Percentiles rank a stretch among this genome's conserved stretches.
These are phyloP conservation scores for Athene noctua DNA, from an alignment of 2,113 vertebrate species.

Conservation along the genomic window DNA sequence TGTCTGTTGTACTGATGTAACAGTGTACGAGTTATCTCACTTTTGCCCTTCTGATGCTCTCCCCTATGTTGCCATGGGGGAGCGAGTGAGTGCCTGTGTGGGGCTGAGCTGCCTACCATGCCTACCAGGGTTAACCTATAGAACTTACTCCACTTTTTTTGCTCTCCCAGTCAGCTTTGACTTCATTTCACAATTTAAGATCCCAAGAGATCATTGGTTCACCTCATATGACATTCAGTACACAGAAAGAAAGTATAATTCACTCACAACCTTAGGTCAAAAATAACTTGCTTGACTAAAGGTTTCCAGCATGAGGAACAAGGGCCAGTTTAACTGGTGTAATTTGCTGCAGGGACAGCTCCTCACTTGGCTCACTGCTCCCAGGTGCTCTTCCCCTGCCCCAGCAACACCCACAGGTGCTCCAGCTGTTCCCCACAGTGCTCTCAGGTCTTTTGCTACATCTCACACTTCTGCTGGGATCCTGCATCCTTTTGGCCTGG, in stretches of 20 bases:
- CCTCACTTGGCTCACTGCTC: not conserved
- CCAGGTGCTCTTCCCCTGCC: not conserved
- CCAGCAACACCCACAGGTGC: not conserved
- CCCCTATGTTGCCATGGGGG: not conserved
- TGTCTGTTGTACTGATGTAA: not conserved
- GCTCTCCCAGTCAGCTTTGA: not conserved
- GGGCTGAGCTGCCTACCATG: not conserved
- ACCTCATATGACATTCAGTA: not conserved
- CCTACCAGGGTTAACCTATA: not conserved
- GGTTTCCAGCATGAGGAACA: not conserved
- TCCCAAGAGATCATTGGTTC: not conserved
- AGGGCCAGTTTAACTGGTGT: not conserved
- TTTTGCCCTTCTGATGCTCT: not conserved
- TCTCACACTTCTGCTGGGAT: not conserved
- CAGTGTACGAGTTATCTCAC: not conserved
- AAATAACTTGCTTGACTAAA: not conserved
- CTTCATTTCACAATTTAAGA: not conserved
- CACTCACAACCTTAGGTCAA: not conserved
- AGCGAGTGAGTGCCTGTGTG: not conserved
- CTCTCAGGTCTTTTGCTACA: not conserved
- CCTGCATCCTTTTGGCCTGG: not conserved
- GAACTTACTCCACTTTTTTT: not conserved
- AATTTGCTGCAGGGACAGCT: not conserved
- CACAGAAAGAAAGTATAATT: not conserved
- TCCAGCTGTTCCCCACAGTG: not conserved